Percentiles rank a stretch among this genome's conserved stretches.
phyloP scores from a whole-genome alignment of 1,140 invertebrate species.

The Brachystomella parvula region DNA sequence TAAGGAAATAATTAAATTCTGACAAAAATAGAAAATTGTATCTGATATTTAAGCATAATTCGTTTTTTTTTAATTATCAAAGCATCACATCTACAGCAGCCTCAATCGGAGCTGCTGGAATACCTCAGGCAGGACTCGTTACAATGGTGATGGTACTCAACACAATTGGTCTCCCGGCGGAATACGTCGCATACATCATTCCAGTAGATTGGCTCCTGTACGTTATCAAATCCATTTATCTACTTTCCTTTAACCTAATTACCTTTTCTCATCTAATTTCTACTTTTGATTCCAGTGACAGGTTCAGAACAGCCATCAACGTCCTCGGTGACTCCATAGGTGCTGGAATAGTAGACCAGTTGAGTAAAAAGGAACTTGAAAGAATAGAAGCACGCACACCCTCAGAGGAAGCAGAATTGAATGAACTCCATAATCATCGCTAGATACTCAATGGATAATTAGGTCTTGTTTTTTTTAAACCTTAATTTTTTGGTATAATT shows the following conservation, averaged over 20 bases:
- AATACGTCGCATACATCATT: constrained; percentile 56
- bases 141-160: constrained; percentile 58
- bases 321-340: constrained; percentile 52
- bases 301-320: constrained; percentile 53
- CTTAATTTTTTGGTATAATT: no score
- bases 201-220: constrained; percentile 65
- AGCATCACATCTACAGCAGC: constrained; percentile 57
- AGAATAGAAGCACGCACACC: constrained; percentile 37
- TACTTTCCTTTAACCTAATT: neutral
- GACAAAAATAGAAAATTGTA: constrained; percentile 48
- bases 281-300: constrained; percentile 48
- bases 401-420: constrained; percentile 4
- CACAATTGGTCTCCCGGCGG: constrained; percentile 54
- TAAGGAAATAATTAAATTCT: constrained; percentile 42
- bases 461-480: no score
- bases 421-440: no score
- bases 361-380: constrained; percentile 43
- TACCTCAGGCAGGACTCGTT: constrained; percentile 52
- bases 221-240: constrained; percentile 47
- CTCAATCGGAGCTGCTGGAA: constrained; percentile 56
- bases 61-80: constrained; percentile 35
- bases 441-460: no score
- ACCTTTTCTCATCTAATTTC: constrained; percentile 10
- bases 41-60: neutral
- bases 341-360: constrained; percentile 51